These are phyloP conservation scores for Pitangus sulphuratus DNA, from an alignment of 2,797 vertebrate species.

Conservation along the genomic window DNA sequence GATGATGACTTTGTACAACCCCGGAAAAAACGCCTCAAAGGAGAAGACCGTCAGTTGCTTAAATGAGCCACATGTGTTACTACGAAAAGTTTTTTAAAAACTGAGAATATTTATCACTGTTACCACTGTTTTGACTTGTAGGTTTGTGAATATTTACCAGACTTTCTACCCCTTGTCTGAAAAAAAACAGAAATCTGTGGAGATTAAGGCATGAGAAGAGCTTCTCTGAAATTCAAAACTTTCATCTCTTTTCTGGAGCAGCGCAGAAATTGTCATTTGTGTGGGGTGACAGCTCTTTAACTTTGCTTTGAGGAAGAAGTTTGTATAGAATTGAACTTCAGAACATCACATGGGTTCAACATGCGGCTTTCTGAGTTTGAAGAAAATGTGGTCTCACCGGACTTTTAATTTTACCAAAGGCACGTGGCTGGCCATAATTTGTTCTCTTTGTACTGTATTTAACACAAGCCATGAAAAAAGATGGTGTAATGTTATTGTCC, in stretches of 20 bases:
- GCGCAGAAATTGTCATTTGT: neutral
- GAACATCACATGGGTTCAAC: conserved; percentile 49
- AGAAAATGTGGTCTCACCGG: conserved; percentile 61
- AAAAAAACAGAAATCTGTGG: neutral
- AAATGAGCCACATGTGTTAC: conserved; percentile 58
- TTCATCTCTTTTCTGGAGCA: conserved; percentile 24
- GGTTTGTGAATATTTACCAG: conserved; percentile 52
- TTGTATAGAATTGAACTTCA: conserved; percentile 43
- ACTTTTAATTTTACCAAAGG: conserved; percentile 65
- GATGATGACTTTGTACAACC: conserved; percentile 82
- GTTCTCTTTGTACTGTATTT: conserved; percentile 53
- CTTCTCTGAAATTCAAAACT: conserved; percentile 26
- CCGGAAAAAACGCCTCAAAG: conserved; percentile 81
- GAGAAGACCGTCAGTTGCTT: conserved; percentile 76
- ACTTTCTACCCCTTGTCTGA: conserved; percentile 31
- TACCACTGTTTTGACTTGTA: conserved; percentile 45
- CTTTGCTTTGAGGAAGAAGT: conserved; percentile 43
- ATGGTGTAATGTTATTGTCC: conserved; percentile 35
- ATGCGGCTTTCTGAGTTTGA: conserved; percentile 57
- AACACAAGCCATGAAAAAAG: conserved; percentile 52
- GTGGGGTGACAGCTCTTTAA: conserved; percentile 20
- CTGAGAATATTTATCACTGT: conserved; percentile 53
- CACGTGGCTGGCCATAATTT: conserved; percentile 54
- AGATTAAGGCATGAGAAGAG: neutral
- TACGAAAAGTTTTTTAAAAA: neutral